Percentiles rank a stretch among this genome's conserved stretches.
Conservation (phyloP, 2,888 invertebrate species). For the Sabellastarte sp. region DNA sequence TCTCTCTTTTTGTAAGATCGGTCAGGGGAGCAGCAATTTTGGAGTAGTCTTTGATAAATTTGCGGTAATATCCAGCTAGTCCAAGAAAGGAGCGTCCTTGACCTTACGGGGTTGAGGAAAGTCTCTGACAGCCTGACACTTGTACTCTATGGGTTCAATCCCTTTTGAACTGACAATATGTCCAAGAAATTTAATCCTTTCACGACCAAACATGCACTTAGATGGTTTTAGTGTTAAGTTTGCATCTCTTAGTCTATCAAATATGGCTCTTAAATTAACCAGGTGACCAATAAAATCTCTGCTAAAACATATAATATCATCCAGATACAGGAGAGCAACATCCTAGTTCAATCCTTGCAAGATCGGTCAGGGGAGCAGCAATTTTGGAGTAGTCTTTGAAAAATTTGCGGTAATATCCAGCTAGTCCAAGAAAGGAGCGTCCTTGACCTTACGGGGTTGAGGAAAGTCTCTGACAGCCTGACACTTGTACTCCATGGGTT, state of each 20-base stretch:
- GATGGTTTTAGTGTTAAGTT: background rate
- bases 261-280: background rate
- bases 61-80: background rate
- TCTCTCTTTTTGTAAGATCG: background rate
- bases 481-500: no score
- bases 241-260: background rate
- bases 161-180: slow-evolving; percentile 1
- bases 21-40: background rate
- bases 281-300: background rate
- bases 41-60: background rate
- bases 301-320: slow-evolving; percentile 1
- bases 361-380: no score
- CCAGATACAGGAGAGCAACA: background rate
- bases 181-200: slow-evolving; percentile 3
- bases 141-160: background rate
- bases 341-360: background rate
- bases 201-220: background rate
- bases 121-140: background rate
- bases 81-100: background rate
- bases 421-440: no score
- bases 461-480: no score
- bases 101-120: background rate
- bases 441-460: no score
- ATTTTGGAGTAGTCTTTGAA: no score
- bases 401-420: no score